Conservation (phyloP, 2,888 invertebrate species). For the Stenolophus ochropezus region DNA sequence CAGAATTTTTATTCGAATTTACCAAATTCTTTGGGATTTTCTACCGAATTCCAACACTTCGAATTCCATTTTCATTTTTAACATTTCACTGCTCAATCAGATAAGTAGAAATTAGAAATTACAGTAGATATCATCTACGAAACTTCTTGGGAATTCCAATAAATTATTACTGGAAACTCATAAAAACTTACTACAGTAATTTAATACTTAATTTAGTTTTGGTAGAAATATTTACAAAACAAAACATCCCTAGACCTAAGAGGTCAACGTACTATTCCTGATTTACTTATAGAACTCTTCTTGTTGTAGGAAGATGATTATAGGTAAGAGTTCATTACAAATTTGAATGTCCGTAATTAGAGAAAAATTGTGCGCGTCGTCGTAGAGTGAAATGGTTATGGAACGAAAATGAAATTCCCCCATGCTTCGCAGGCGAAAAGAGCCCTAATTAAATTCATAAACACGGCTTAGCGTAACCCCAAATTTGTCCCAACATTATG, state of each 20-base stretch:
- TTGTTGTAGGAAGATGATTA: no score
- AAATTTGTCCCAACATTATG: background rate
- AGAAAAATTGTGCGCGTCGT: no score
- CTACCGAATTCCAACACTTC: background rate
- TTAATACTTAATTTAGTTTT: background rate
- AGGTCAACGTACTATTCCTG: no score
- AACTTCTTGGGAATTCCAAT: background rate
- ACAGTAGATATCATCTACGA: background rate
- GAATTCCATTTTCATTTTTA: background rate
- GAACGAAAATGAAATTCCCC: background rate
- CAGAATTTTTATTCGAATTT: conserved; percentile 6
- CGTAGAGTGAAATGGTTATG: no score
- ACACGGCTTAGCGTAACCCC: background rate
- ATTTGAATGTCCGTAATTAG: no score
- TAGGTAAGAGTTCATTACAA: no score
- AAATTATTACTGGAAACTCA: background rate
- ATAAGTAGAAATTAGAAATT: background rate
- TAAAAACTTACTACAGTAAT: background rate
- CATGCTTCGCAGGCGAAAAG: background rate
- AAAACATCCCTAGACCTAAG: no score
- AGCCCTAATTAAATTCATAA: background rate
- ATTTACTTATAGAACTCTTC: no score
- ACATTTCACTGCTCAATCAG: background rate
- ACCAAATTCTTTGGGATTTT: background rate
- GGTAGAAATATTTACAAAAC: no score